phyloP scores from a whole-genome alignment of 2,797 vertebrate species.

The Phrynocephalus vlangalii region DNA sequence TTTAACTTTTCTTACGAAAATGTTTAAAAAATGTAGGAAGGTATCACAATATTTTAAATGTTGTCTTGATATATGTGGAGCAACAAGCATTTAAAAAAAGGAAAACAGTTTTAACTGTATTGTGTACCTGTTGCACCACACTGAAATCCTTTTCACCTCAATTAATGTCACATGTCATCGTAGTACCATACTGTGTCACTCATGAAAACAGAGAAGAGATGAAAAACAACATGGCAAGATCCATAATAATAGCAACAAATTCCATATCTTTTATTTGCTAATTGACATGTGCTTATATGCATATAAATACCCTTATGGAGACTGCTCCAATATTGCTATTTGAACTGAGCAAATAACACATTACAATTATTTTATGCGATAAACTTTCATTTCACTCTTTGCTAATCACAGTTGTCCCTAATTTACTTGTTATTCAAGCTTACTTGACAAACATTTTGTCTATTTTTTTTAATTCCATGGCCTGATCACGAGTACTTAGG shows the following conservation, averaged over 20 bases:
- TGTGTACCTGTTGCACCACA: slow-evolving; percentile 73
- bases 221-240: slow-evolving; percentile 49
- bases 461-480: neutral
- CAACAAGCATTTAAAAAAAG: slow-evolving; percentile 58
- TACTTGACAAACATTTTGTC: slow-evolving; percentile 26
- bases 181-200: slow-evolving; percentile 51
- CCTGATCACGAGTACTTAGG: slow-evolving; percentile 15
- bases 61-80: slow-evolving; percentile 62
- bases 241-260: slow-evolving; percentile 36
- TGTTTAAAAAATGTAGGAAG: slow-evolving; percentile 60
- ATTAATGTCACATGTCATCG: slow-evolving; percentile 68
- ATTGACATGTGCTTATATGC: slow-evolving; percentile 18
- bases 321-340: slow-evolving; percentile 34
- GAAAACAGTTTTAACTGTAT: slow-evolving; percentile 67
- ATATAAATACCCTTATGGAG: slow-evolving; percentile 8
- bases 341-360: slow-evolving; percentile 18
- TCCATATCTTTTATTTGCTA: slow-evolving; percentile 12
- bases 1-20: slow-evolving; percentile 70
- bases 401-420: slow-evolving; percentile 28
- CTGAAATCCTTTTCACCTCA: slow-evolving; percentile 68
- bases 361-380: slow-evolving; percentile 42
- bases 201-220: slow-evolving; percentile 60
- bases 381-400: slow-evolving; percentile 34
- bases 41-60: slow-evolving; percentile 74
- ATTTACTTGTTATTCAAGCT: slow-evolving; percentile 34